phyloP scores from a whole-genome alignment of 2,797 vertebrate genomes.

The Pogonophryne albipinna region DNA sequence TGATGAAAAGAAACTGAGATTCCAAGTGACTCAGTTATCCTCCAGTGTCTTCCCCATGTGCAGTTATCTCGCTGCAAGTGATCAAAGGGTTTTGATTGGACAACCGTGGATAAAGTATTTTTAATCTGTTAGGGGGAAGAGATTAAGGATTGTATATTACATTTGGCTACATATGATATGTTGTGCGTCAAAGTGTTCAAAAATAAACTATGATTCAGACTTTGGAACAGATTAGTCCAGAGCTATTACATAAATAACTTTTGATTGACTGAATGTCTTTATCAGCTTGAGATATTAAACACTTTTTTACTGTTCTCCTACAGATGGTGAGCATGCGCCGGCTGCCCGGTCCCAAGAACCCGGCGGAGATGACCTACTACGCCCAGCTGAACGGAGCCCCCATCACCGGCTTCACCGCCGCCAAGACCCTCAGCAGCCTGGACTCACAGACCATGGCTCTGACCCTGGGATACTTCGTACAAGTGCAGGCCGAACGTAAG shows the following conservation, averaged over 20 bases:
- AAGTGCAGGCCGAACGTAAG: slow-evolving; percentile 98
- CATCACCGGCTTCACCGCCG: slow-evolving; percentile 90
- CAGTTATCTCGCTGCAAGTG: slow-evolving; percentile 54
- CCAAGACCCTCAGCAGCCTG: slow-evolving; percentile 95
- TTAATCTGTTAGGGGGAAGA: slow-evolving; percentile 15
- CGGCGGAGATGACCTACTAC: slow-evolving; percentile 96
- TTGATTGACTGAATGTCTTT: not conserved
- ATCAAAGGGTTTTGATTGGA: slow-evolving; percentile 60
- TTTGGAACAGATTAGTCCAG: not conserved
- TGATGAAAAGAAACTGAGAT: slow-evolving; percentile 67
- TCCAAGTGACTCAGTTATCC: slow-evolving; percentile 61
- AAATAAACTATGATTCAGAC: not conserved
- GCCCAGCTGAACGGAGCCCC: slow-evolving; percentile 91
- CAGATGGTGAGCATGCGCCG: slow-evolving; percentile 97
- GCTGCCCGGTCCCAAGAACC: slow-evolving; percentile 93
- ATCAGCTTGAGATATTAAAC: not conserved
- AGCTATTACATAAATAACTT: too few species aligned
- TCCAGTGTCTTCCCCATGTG: slow-evolving; percentile 50
- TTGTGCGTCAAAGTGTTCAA: not conserved
- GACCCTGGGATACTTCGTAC: slow-evolving; percentile 95
- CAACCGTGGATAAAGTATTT: slow-evolving; percentile 6
- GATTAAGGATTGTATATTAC: slow-evolving; percentile 24
- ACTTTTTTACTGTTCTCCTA: not conserved
- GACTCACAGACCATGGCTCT: slow-evolving; percentile 98
- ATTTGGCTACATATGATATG: not conserved